Base-by-base conservation (phyloP, 2,888 invertebrate genomes). In the Schizaphis graminum region DNA sequence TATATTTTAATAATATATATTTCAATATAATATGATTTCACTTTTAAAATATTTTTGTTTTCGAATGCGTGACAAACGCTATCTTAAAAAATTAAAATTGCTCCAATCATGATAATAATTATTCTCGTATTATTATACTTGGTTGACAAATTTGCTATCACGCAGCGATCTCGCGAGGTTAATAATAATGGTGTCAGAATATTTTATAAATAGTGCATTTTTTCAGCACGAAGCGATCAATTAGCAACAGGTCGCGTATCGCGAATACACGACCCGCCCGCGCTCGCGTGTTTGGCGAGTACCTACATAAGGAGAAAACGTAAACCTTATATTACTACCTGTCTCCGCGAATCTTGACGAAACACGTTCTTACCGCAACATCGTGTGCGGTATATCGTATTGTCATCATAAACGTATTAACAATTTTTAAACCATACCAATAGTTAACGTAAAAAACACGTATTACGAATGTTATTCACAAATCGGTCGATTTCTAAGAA, bases 221-320 rank as follows among this genome's bases (percentile, higher is more conserved):
- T 77, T 77, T 41, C 35, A 21, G 21, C 77, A 35, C 35, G 35
- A 35, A 77, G 35, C 77, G 35, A 21, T 77, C 21, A 77, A 41
- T 77, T 77, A 77, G 77, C 77, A 77, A 77, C 77, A 77, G 77
- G 77, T 77, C 77, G 77, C 77, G 77, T 77, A 77, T 35, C 35
- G 8, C 35, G 21, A 41, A 35, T 35, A 35, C 21, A 77, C 21
- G 77, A 21, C 7, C 77, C 16, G 7, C 35, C 21, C 21, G 21
- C 77, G 77, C 21, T 77, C 21, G 77, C 77, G 77, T 77, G 77
- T 77, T 35, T 7, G 2, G 61, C 44, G 7, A 61, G 21, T 77
- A 8, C 35, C 35, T 21, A 21, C 35, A 77, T 21, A 21, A 2
- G 21, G 21, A 53, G 16, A 53, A 53, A 53, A 53, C 53, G 53